Percentiles rank a stretch among this genome's conserved stretches.
Evolutionary conservation across 2,113 vertebrate genomes (phyloP).

Genomic region (Agelaius tricolor): DNA sequence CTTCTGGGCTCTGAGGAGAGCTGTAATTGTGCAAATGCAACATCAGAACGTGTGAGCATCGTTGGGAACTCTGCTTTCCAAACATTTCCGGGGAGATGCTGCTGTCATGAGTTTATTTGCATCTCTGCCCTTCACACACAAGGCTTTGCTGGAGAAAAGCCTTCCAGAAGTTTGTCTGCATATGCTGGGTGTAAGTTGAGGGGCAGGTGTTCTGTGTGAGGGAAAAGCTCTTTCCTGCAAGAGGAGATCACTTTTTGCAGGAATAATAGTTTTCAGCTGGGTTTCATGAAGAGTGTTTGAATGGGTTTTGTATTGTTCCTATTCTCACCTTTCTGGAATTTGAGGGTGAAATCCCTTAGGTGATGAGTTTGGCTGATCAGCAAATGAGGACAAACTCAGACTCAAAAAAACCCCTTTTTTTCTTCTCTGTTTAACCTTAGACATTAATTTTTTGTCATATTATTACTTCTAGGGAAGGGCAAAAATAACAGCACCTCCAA

Average conservation of each 20-base stretch:
- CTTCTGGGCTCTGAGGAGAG: neutral
- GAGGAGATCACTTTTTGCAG: neutral
- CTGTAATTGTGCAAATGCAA: neutral
- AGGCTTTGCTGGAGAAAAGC: neutral
- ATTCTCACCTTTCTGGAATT: neutral
- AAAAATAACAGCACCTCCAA: accelerated
- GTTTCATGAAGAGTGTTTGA: neutral
- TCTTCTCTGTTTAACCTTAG: neutral
- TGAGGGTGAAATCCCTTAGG: neutral
- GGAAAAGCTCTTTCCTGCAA: neutral
- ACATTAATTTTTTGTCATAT: neutral
- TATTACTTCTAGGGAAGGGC: neutral
- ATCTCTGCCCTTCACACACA: neutral
- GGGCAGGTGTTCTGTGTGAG: neutral
- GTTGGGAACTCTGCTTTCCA: neutral
- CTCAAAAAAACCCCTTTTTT: neutral
- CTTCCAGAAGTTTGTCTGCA: neutral
- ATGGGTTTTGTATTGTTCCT: accelerated
- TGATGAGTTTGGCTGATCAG: neutral
- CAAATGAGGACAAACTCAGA: neutral
- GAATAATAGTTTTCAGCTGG: neutral
- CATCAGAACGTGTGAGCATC: neutral
- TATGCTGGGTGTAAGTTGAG: neutral
- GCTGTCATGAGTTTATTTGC: neutral
- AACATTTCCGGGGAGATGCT: neutral